Conservation (phyloP, 2,797 vertebrate genomes). For the Sebastolobus alascanus region DNA sequence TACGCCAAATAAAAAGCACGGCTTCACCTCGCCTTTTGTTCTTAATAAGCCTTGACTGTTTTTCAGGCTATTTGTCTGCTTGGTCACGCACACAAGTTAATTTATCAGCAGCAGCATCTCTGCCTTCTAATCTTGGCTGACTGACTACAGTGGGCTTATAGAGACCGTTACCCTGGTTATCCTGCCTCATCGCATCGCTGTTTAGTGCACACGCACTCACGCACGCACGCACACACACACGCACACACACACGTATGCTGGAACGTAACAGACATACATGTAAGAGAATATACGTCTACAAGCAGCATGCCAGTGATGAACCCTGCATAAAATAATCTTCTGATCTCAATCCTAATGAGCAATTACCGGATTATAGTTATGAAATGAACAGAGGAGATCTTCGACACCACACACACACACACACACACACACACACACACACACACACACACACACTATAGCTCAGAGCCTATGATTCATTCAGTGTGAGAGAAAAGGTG, state of each 20-base stretch:
- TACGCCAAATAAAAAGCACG: conserved; percentile 8
- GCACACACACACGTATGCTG: neutral
- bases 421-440: conserved; percentile 4
- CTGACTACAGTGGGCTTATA: conserved; percentile 52
- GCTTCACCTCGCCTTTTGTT: conserved; percentile 58
- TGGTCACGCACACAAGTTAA: conserved; percentile 56
- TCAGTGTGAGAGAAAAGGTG: conserved; percentile 57
- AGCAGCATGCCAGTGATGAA: conserved; percentile 48
- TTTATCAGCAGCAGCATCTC: conserved; percentile 68
- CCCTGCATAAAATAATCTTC: conserved; percentile 69
- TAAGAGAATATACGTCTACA: conserved; percentile 21
- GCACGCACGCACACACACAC: neutral
- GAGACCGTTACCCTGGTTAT: conserved; percentile 52
- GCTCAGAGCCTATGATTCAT: conserved; percentile 61
- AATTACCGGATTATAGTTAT: conserved; percentile 72
- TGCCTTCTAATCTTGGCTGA: conserved; percentile 68
- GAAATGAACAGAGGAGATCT: conserved; percentile 56
- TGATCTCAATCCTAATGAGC: conserved; percentile 79
- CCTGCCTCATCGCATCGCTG: conserved; percentile 38
- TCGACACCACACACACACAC: conserved; percentile 23
- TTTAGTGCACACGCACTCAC: conserved; percentile 7
- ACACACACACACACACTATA: conserved; percentile 6
- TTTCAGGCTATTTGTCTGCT: conserved; percentile 66
- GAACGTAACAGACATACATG: conserved; percentile 27
- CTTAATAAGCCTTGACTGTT: conserved; percentile 56